Base-by-base conservation (phyloP, 1,140 invertebrate species). In the Ctenoplectra terminalis region DNA sequence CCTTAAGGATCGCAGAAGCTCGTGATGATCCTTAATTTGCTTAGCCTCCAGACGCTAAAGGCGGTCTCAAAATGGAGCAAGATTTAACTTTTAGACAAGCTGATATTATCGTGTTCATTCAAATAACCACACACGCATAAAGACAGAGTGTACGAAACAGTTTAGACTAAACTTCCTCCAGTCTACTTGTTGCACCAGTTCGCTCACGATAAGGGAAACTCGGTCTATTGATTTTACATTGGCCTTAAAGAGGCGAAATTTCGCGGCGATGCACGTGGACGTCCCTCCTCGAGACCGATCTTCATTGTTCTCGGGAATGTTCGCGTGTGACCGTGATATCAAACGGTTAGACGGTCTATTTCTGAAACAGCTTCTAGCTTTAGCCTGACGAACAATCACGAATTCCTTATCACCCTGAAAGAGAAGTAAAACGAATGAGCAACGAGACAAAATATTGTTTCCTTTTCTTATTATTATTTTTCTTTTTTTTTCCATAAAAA, bases 1-100 rank as follows among this genome's bases (percentile, higher is more conserved):
- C 69, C 77, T 80, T 73, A 81, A 58, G 73, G 66, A 67, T 20
- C 58, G 58, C 31, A 48, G 20, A 48, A 34, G 29, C n/a, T 69
- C 31, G 34, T 69, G 73, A 70, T 82, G 74, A 76, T 77, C 64
- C 54, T 82, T 79, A 77, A 75, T 77, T 54, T 56, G 48, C 73
- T 78, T 75, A 75, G 50, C 73, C 73, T 82, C 81, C 64, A 75
- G 81, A 77, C 73, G 46, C n/a, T 52, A 15, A 61, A 46, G 34
- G 54, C 52, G 58, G 29, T 50, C 61, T 70, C 64, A 60, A 82
- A 78, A 77, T 70, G 54, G 56, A 64, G 9, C 79, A 67, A 81
- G 63, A 81, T 76, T 66, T 67, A 67, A 75, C 72, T 75, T 81
- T 81, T 52, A 75, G 71, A 81, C n/a, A 66, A 46, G 72, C 71